Base-by-base conservation (phyloP, 2,113 vertebrate genomes). In the Agelaius phoeniceus region DNA sequence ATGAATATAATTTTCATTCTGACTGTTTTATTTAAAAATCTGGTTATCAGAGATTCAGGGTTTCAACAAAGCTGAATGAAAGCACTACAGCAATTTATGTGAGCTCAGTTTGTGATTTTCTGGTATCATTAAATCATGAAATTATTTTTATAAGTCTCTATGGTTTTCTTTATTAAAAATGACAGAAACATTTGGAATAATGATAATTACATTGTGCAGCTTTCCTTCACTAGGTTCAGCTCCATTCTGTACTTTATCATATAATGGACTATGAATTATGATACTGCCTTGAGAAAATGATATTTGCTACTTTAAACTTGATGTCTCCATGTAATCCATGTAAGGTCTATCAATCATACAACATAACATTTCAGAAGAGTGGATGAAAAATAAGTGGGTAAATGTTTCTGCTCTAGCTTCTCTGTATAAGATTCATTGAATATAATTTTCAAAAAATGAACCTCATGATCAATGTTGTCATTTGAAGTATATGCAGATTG, bases 111-210 rank as follows among this genome's bases (percentile, higher is more conserved):
- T 87, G 27, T 86, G 35, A 75, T 31, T 76, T 93, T 67, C 43
- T 84, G 27, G 33, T 57, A 74, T 75, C 57, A 84, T 73, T 73
- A 94, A 94, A 91, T 94, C 7, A 74, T 78, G 54, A 78, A 44
- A 92, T 26, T 4, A 72, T 66, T 91, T 96, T 88, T 89, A 7
- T 61, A 75, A 81, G 15, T 87, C 27, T 84, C 22, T 75, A 37
- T 68, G 35, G 9, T 55, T 95, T 94, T n/a, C 48, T 92, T 91
- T 94, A 86, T 92, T 89, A 68, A 39, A n/a, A 82, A 57, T 68
- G 89, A 61, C 74, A 91, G 55, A 78, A 90, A 84, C 39, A 65
- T 84, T 86, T 81, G 4, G 5, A 92, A 71, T 87, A 65, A 85
- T 11, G 20, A 83, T 79, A 72, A 93, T 83, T 58, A 77, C 15